phyloP scores from a whole-genome alignment of 2,888 invertebrate species.

The Hesperia comma region DNA sequence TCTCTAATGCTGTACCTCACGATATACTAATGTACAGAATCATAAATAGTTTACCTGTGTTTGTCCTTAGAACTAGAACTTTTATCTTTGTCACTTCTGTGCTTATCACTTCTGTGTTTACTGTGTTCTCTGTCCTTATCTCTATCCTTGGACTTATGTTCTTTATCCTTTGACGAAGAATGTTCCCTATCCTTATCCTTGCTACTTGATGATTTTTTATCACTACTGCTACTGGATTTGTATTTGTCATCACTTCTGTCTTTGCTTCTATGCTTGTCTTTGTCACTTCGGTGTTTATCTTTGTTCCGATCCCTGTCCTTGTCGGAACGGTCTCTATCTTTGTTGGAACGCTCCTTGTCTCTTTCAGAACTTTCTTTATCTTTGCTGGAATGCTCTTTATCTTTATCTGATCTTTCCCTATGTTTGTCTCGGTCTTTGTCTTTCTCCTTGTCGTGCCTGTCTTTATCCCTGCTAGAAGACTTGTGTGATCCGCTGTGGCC shows the following conservation, averaged over 20 bases:
- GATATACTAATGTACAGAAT: not conserved
- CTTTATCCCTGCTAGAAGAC: conserved; percentile 80
- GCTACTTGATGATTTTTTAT: conserved; percentile 57
- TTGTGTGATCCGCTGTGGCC: conserved; percentile 83
- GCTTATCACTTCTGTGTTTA: conserved; percentile 63
- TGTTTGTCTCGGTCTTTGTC: conserved; percentile 55
- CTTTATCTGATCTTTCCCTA: conserved; percentile 54
- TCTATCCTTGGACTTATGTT: conserved; percentile 70
- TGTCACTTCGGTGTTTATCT: conserved; percentile 62
- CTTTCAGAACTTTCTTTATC: conserved; percentile 64
- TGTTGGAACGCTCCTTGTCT: conserved; percentile 65
- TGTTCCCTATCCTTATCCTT: conserved; percentile 54
- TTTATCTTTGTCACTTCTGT: conserved; percentile 76
- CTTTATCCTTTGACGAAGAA: conserved; percentile 72
- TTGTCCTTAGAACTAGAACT: conserved; percentile 82
- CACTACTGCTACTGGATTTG: conserved; percentile 53
- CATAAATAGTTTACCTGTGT: conserved; percentile 70
- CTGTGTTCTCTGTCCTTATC: conserved; percentile 52
- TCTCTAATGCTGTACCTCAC: too few species aligned
- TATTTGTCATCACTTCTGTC: conserved; percentile 56
- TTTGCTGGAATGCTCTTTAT: conserved; percentile 61
- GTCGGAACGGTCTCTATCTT: conserved; percentile 46
- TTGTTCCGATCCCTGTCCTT: conserved; percentile 71
- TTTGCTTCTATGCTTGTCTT: conserved; percentile 68
- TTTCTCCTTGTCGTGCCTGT: conserved; percentile 62